Conservation (phyloP, 2,113 vertebrate species). For the Condylura cristata region DNA sequence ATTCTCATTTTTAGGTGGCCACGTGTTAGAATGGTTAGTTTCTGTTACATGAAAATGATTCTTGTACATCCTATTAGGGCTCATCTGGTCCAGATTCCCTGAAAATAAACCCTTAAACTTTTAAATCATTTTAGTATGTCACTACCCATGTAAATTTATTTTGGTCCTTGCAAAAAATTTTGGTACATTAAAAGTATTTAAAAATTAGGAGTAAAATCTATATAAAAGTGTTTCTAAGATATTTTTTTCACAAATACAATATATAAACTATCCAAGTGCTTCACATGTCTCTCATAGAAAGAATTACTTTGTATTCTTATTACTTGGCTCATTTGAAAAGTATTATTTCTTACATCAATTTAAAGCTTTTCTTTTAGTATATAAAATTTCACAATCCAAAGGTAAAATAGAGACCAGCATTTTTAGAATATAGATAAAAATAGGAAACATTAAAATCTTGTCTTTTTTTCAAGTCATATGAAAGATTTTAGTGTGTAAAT, state of each 20-base stretch:
- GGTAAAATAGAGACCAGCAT: slow-evolving; percentile 6
- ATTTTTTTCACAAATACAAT: background rate
- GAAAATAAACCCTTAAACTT: background rate
- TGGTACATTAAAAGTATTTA: slow-evolving; percentile 12
- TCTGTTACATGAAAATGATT: slow-evolving; percentile 7
- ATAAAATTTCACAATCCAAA: background rate
- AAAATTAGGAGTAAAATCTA: background rate
- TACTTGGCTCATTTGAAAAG: background rate
- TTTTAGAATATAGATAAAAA: slow-evolving; percentile 38
- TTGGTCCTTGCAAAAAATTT: background rate
- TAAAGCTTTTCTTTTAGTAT: background rate
- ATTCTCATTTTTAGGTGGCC: background rate
- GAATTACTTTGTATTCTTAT: background rate
- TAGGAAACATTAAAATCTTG: background rate
- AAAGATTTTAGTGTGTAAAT: slow-evolving; percentile 35
- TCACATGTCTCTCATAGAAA: background rate
- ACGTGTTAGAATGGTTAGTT: background rate
- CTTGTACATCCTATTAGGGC: background rate
- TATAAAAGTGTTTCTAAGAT: slow-evolving; percentile 7
- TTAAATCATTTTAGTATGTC: background rate
- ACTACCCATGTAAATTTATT: background rate
- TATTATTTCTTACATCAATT: background rate
- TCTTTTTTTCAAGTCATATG: background rate
- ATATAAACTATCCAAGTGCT: background rate
- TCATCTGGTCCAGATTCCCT: background rate